Evolutionary conservation across 2,888 invertebrate genomes (phyloP).

Genomic region (Heteromyza rotundicornis): DNA sequence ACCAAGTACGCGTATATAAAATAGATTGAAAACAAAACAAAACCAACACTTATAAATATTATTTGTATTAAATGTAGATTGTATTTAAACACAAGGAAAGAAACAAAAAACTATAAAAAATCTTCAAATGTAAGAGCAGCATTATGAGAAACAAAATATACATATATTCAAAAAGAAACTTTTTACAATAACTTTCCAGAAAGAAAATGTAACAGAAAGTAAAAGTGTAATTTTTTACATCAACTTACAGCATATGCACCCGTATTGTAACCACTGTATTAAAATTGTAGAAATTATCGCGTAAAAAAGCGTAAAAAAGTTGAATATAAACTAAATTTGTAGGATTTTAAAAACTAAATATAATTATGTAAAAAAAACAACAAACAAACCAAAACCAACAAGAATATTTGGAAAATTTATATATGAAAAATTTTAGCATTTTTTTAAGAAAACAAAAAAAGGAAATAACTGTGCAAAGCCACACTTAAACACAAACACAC

Average conservation of each 20-base stretch:
- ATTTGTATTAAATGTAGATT: conserved; percentile 16
- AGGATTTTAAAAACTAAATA: too few relatives aligned
- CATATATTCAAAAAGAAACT: conserved; percentile 1
- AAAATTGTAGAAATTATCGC: conserved; percentile 10
- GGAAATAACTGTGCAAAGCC: not conserved
- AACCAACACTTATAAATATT: conserved; percentile 12
- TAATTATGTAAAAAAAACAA: too few relatives aligned
- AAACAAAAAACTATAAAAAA: not conserved
- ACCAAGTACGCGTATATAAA: not conserved
- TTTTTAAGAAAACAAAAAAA: not conserved
- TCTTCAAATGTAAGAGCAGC: not conserved
- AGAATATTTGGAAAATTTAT: too few relatives aligned
- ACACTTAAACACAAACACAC: not conserved
- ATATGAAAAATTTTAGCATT: not conserved
- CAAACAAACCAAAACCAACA: too few relatives aligned
- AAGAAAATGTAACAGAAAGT: not conserved
- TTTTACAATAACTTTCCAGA: conserved; percentile 12
- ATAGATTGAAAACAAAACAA: not conserved
- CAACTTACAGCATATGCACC: conserved; percentile 10
- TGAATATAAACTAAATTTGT: not conserved
- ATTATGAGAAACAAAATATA: conserved; percentile 5
- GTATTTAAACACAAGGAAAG: not conserved
- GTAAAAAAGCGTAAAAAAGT: conserved; percentile 29
- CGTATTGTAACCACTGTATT: conserved; percentile 20
- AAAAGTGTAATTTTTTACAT: conserved; percentile 16